Base-by-base conservation (phyloP, 1,140 invertebrate species). In the Neotoxoptera formosana region DNA sequence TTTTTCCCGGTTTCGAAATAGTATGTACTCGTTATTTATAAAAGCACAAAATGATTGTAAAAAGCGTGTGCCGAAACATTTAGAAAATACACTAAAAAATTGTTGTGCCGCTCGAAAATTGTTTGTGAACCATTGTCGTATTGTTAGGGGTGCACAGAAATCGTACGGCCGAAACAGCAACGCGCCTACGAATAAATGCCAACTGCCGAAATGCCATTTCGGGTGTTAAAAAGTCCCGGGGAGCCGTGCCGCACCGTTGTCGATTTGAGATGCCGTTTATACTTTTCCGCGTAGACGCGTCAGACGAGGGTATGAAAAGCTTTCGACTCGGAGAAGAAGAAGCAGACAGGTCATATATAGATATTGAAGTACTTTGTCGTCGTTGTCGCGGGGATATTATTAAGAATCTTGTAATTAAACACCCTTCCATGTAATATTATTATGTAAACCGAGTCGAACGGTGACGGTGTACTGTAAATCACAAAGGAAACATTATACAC, bases 331-430 rank as follows among this genome's bases (percentile, higher is more conserved):
- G n/a, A n/a, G n/a, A n/a, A n/a, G n/a, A n/a, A 21, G 88, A 34
- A 30, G 34, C 41, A 90, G 60, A 45, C 11, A 60, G 51, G 51
- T 90, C 36, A 41, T n/a, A n/a, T n/a, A n/a, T 56, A 23, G n/a
- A 53, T 41, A 41, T 23, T 9, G n/a, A 89, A 53, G 48, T 89
- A 89, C 21, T 89, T 41, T 60, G 9, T 25, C 21, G 34, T 56
- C n/a, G 9, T 53, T 89, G 48, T 90, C 23, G 14, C 2, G 25
- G 53, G 14, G n/a, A n/a, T n/a, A n/a, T n/a, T 60, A 60, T 4
- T 45, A 60, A 90, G 34, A 7, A 60, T 90, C 60, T 90, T 17
- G 36, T 60, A 90, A 90, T 60, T 60, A 60, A 90, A 60, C 36
- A n/a, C 88, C 4, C 7, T 30, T 60, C 23, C n/a, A 60, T n/a